Evolutionary conservation across 2,888 invertebrate genomes (phyloP).

Genomic region (Holacanthella duospinosa): DNA sequence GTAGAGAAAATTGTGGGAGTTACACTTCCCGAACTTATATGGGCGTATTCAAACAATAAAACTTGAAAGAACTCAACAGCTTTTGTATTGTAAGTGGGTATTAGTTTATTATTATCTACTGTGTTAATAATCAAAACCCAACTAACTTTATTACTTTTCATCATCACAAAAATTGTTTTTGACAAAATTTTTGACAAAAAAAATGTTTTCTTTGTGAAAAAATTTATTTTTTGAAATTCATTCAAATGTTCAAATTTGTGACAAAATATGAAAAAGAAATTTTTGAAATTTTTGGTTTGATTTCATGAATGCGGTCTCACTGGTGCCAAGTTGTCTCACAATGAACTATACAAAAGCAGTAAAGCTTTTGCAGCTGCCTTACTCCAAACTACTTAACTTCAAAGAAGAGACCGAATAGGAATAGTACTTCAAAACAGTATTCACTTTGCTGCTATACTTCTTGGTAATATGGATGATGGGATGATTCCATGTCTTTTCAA

Average conservation of each 20-base stretch:
- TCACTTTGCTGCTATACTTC: conserved; percentile 35
- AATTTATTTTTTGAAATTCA: too few species aligned
- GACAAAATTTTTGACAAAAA: too few species aligned
- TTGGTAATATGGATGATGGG: conserved; percentile 24
- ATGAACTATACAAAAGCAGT: conserved; percentile 20
- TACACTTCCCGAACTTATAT: background rate
- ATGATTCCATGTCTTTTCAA: conserved; percentile 37
- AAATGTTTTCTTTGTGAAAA: too few species aligned
- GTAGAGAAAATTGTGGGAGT: background rate
- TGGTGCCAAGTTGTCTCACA: conserved; percentile 26
- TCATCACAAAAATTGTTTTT: too few species aligned
- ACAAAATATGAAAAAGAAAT: too few species aligned
- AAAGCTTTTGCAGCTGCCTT: conserved; percentile 34
- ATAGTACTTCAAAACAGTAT: conserved; percentile 38
- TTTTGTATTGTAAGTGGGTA: background rate
- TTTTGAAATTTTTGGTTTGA: too few species aligned
- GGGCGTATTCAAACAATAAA: background rate
- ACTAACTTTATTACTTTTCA: too few species aligned
- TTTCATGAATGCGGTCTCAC: conserved; percentile 26
- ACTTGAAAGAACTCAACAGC: background rate
- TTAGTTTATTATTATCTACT: too few species aligned
- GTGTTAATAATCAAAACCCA: too few species aligned
- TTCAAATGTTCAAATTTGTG: too few species aligned
- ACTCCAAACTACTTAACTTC: conserved; percentile 24
- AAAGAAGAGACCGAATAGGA: conserved; percentile 32